phyloP scores from a whole-genome alignment of 53 echinoderm and acorn worm species.

The Antedon mediterranea region DNA sequence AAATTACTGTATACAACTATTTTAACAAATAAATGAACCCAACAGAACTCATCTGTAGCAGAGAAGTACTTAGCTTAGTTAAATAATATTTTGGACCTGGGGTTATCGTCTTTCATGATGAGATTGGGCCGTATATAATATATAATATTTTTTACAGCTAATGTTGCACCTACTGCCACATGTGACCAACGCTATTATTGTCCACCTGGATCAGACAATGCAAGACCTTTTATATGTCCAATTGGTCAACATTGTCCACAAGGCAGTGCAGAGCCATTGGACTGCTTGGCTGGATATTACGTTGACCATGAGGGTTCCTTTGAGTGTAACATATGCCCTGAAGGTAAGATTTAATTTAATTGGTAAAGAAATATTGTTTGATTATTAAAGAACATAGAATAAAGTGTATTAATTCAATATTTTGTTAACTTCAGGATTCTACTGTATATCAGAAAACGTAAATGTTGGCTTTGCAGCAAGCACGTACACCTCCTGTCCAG shows the following conservation, averaged over 20 bases:
- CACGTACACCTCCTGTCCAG: conserved; percentile 52
- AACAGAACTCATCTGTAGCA: too few species aligned
- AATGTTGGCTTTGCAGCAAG: conserved; percentile 46
- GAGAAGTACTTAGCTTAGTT: too few species aligned
- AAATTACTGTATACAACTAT: too few species aligned
- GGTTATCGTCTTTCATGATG: too few species aligned
- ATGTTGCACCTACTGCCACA: conserved; percentile 42
- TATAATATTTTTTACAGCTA: conserved; percentile 26
- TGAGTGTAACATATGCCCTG: conserved; percentile 71
- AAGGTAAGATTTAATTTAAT: conserved; percentile 67
- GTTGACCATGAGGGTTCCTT: conserved; percentile 76
- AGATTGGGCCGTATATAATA: too few species aligned
- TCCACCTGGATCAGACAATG: conserved; percentile 35
- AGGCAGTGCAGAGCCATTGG: conserved; percentile 72
- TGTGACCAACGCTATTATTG: conserved; percentile 88
- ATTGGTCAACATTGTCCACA: conserved; percentile 85
- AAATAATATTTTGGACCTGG: too few species aligned
- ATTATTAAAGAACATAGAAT: too few species aligned
- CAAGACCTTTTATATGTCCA: conserved; percentile 66
- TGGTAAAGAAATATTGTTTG: too few species aligned
- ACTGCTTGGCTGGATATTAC: conserved; percentile 63
- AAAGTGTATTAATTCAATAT: neutral
- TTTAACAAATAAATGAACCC: too few species aligned
- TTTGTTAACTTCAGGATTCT: conserved; percentile 36
- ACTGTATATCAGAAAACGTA: conserved; percentile 79